Base-by-base conservation (phyloP, 2,113 vertebrate species). In the Circaetus gallicus region DNA sequence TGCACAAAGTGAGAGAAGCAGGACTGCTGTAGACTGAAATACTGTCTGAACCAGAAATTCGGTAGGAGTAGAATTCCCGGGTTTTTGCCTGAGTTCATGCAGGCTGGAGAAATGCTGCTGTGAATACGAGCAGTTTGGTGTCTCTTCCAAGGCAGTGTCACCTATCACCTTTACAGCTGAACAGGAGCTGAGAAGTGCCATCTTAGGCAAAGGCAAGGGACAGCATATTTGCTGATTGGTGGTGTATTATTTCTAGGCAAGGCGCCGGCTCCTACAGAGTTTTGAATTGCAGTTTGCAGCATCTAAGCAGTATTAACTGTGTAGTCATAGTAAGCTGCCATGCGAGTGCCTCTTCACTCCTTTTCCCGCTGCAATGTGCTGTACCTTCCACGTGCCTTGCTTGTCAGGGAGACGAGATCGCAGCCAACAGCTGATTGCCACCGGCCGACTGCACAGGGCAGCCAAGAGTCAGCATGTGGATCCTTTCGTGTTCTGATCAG, bases 351-450 rank as follows among this genome's bases (percentile, higher is more conserved):
- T 42, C 45, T 53, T 13, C 2, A 0, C 47, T 55, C 66, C 55
- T 65, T 16, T 25, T n/a, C 13, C 45, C 45, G 22, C 50, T 47
- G 55, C 71, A 22, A 1, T 3, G 18, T 73, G 69, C 70, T 78
- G 25, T 55, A 6, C 80, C 52, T 40, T 65, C 34, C 71, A 3
- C 4, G 58, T 36, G 69, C 47, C 61, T 29, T 10, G 38, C 66
- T 67, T 79, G 82, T 73, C 86, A 86, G 36, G 25, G 78, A 61
- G 67, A 36, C 5, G 1, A 70, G 86, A 90, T 76, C 11, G 7
- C 67, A 52, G 90, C 63, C 62, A 40, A 13, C 92, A 94, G 92
- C 85, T 81, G 93, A 63, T 12, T 13, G 79, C 84, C 49, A 14
- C 79, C 3, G 4, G 47, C 89, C 72, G 88, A 62, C 74, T 88